Evolutionary conservation across 2,797 vertebrate species (phyloP).

Genomic region (Pristis pectinata): DNA sequence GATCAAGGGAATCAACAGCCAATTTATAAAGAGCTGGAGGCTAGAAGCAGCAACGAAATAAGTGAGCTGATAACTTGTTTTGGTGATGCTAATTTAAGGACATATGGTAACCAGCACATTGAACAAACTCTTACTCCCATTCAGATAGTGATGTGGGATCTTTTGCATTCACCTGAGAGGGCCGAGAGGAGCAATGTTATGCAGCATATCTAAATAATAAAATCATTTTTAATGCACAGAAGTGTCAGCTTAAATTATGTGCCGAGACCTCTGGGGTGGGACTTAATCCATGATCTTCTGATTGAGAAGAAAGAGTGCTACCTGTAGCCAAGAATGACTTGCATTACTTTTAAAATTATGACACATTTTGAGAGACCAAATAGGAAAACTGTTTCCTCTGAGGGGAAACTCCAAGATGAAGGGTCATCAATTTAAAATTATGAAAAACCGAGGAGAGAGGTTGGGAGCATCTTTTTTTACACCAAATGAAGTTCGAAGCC

Average conservation of each 20-base stretch:
- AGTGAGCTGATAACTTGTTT: not conserved
- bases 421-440: not conserved
- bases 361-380: not conserved
- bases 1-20: not conserved
- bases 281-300: not conserved
- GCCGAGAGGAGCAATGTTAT: not conserved
- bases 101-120: not conserved
- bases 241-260: not conserved
- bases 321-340: not conserved
- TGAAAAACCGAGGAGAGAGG: not conserved
- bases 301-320: not conserved
- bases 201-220: not conserved
- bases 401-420: not conserved
- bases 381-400: not conserved
- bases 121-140: not conserved
- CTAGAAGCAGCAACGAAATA: not conserved
- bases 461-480: not conserved
- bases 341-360: not conserved
- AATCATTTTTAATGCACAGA: not conserved
- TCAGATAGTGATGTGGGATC: not conserved
- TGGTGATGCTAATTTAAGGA: not conserved
- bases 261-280: not conserved
- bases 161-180: not conserved
- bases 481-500: not conserved
- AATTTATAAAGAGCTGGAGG: not conserved